Evolutionary conservation across 2,113 vertebrate species (phyloP).

Genomic region (Daphoenositta chrysoptera): DNA sequence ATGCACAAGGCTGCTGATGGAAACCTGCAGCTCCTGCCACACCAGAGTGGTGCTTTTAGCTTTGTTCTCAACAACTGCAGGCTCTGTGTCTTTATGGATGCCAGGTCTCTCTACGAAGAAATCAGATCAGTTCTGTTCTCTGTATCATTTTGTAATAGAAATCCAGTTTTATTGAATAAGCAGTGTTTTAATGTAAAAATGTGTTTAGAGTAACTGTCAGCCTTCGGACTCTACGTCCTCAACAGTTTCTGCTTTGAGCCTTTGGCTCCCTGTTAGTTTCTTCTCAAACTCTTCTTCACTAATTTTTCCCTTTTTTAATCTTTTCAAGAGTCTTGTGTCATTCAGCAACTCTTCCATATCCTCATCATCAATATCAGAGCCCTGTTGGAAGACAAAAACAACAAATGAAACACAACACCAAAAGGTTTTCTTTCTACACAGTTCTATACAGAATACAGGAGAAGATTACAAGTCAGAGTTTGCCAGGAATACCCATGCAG

Average conservation of each 20-base stretch:
- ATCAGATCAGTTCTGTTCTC: not conserved
- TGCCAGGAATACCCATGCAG: not conserved
- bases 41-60: not conserved
- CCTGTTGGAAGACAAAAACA: slow-evolving; percentile 66
- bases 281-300: slow-evolving; percentile 91
- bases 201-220: not conserved
- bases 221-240: not conserved
- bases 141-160: not conserved
- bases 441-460: not conserved
- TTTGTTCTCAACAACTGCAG: not conserved
- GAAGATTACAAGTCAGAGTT: not conserved
- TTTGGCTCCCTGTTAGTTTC: slow-evolving; percentile 63
- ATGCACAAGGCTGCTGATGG: not conserved
- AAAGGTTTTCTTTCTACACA: not conserved
- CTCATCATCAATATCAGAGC: slow-evolving; percentile 82
- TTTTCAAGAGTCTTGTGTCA: slow-evolving; percentile 91
- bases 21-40: not conserved
- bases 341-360: slow-evolving; percentile 88
- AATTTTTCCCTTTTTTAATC: slow-evolving; percentile 88
- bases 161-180: slow-evolving; percentile 5
- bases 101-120: not conserved
- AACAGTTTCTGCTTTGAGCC: not conserved
- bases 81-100: not conserved
- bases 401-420: not conserved
- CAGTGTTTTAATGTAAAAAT: not conserved